Percentiles rank a stretch among this genome's conserved stretches.
Conservation (phyloP, 1,140 invertebrate genomes). For the Penaeus vannamei region DNA sequence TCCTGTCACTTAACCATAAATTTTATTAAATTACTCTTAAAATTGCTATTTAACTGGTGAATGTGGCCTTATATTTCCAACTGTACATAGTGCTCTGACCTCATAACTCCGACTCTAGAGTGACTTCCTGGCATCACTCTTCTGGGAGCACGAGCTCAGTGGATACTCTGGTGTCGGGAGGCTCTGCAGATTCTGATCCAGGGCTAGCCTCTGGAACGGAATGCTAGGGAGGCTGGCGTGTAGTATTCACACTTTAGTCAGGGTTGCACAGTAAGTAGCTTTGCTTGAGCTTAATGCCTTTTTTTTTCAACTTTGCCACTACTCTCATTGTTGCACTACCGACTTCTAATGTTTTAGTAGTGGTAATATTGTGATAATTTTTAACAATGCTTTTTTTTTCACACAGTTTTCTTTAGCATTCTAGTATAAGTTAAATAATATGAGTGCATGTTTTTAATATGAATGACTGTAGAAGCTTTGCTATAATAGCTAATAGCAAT, state of each 20-base stretch:
- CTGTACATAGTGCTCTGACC: conserved; percentile 42
- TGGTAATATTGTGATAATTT: too few species aligned
- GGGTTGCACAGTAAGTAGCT: conserved; percentile 57
- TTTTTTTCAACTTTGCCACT: background rate
- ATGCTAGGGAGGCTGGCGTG: conserved; percentile 42
- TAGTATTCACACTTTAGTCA: conserved; percentile 44
- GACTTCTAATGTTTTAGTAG: background rate
- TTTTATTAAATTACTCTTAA: too few species aligned
- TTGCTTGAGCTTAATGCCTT: conserved; percentile 36
- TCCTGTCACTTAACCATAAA: too few species aligned
- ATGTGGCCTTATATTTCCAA: conserved; percentile 2
- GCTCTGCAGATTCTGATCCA: conserved; percentile 56
- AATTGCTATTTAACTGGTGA: background rate
- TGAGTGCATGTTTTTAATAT: too few species aligned
- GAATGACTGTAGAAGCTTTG: background rate
- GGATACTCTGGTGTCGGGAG: conserved; percentile 61
- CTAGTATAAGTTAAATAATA: too few species aligned
- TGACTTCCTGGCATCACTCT: conserved; percentile 60
- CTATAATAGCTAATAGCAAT: background rate
- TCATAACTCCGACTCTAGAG: conserved; percentile 49
- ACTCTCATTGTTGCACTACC: background rate
- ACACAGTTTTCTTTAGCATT: too few species aligned
- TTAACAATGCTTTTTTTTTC: too few species aligned
- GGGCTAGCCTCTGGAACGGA: conserved; percentile 55
- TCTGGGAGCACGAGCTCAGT: conserved; percentile 58